phyloP scores from a whole-genome alignment of 2,888 invertebrate species.

The Athalia rosae region DNA sequence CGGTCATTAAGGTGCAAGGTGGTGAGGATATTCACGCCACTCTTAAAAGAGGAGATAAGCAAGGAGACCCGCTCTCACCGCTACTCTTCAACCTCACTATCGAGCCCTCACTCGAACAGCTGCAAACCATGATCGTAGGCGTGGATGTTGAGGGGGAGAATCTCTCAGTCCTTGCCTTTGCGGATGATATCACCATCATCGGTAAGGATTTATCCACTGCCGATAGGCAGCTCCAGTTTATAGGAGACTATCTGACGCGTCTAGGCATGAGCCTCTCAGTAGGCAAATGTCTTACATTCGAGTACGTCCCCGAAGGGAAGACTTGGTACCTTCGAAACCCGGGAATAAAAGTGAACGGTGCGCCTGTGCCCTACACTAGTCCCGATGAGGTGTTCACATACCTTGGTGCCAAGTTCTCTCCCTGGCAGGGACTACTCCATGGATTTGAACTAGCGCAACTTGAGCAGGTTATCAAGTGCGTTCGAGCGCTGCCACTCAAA shows the following conservation, averaged over 20 bases:
- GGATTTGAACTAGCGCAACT: background rate
- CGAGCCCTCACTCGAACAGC: conserved; percentile 25
- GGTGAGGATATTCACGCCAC: conserved; percentile 44
- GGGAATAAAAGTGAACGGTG: background rate
- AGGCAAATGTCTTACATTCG: conserved; percentile 45
- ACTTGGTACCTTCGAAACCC: conserved; percentile 47
- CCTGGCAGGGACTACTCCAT: background rate
- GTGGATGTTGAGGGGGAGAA: conserved; percentile 10
- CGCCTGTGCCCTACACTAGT: background rate
- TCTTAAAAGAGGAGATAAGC: conserved; percentile 51
- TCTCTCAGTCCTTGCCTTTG: conserved; percentile 31
- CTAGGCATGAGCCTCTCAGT: conserved; percentile 49
- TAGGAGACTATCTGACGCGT: fast-evolving
- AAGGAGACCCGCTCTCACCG: conserved; percentile 55
- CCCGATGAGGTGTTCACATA: conserved; percentile 15
- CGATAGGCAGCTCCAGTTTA: conserved; percentile 14
- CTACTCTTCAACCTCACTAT: conserved; percentile 52
- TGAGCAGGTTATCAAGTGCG: background rate
- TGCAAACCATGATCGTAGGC: conserved; percentile 43
- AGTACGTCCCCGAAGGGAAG: background rate
- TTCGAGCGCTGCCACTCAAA: background rate
- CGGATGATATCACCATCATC: conserved; percentile 56
- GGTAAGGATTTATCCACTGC: background rate
- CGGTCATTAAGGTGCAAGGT: conserved; percentile 35
- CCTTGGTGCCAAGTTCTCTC: background rate